Evolutionary conservation across 2,797 vertebrate genomes (phyloP), one percentile per base, ranked within the genome.

Genomic region (Setipinna tenuifilis): DNA sequence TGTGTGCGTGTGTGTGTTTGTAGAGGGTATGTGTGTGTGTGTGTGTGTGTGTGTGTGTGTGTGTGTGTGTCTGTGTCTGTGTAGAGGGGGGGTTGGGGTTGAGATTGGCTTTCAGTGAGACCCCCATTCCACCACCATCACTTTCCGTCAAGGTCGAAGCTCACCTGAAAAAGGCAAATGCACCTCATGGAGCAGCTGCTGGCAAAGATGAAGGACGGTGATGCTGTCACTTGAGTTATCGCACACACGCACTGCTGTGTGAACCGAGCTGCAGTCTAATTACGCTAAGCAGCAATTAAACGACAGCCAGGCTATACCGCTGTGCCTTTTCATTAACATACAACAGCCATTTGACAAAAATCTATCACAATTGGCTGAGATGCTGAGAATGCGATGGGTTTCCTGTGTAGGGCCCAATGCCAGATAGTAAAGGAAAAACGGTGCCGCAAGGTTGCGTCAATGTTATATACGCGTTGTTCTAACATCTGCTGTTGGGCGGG

Each of bases 271-370:
- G 0, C 4, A 75, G 44, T 78, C 71, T 78, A 78, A 78, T 78
- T 41, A 78, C 7, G 17, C 71, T 19, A 21, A 21, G 41, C 71
- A 78, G 31, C 71, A 78, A 44, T 78, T 44, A 78, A 78, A 78
- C 35, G 41, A 17, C 35, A 78, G 71, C 9, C 17, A 41, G 71
- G 7, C 35, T 44, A n/a, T n/a, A 17, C 31, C 19, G 17, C 71
- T 78, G 17, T 44, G 35, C 9, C 19, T 78, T 6, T 44, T 44
- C 31, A 78, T 78, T 78, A 78, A 44, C 71, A 78, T 78, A 41
- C 71, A 78, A 78, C 71, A 78, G 17, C 21, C 71, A 78, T 78
- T 78, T 78, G 71, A 78, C 35, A 78, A 78, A 75, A 78, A 78
- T 78, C 35, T 16, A 31, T 7, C 16, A 5, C 41, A 41, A 44